Evolutionary conservation across 2,888 invertebrate genomes (phyloP), one percentile per base, ranked within the genome.

Genomic region (Stenolophus ochropezus): DNA sequence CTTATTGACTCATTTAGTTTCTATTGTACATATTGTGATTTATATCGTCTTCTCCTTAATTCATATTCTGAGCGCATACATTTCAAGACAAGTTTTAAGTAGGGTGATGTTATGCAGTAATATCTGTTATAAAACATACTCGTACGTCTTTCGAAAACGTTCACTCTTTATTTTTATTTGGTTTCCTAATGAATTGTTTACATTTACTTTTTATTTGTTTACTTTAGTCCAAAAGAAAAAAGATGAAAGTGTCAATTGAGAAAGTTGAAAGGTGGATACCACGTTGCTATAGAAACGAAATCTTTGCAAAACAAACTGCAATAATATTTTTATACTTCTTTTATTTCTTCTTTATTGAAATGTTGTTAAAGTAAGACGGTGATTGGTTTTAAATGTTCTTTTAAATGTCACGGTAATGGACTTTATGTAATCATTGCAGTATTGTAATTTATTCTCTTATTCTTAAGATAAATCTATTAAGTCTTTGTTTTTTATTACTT

Each of bases 181-280:
- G 11, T 53, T 74, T 74, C 47, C 42, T 49, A 74, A 74, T 51
- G 74, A 49, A 53, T 74, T 74, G 53, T 74, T 74, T 51, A 25
- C 16, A 27, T 23, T 25, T 16, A 25, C 25, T 51, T 74, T 74
- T 74, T 53, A 74, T 25, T 69, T 69, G 33, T 69, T 53, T 74
- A 25, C 14, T 51, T 74, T 74, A 16, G 25, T 53, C 25, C 51
- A 69, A 18, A 69, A 69, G 65, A 74, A 51, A 73, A 42, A 42
- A 51, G 16, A 74, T 74, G 74, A 74, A 74, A 74, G 74, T 74
- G 51, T 23, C 47, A 25, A 53, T 25, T 53, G 74, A 53, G 74
- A 74, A 74, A 74, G 74, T 74, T 53, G 74, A 74, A 74, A 74
- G 53, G 74, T 11, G 11, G 33, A 8, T n/a, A n/a, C n/a, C n/a